A percentile compares a stretch with the other conserved stretches of the same genome.
These are phyloP conservation scores for Talpa occidentalis DNA, from an alignment of 2,113 vertebrate species.

Conservation along the genomic window DNA sequence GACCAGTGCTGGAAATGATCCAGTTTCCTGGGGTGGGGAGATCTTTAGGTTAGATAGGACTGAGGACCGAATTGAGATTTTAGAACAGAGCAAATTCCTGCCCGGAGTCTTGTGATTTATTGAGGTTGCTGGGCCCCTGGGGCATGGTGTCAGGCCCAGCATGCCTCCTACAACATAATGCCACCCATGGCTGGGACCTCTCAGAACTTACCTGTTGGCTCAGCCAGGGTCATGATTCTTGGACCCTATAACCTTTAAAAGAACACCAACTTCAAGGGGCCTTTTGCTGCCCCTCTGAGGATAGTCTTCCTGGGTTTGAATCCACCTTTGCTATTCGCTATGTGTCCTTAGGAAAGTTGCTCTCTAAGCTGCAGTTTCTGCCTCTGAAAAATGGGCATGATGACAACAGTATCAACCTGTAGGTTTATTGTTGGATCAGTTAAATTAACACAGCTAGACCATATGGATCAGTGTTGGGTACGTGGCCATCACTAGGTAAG, in stretches of 20 bases:
- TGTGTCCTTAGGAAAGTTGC: neutral
- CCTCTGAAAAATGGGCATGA: neutral
- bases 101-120: neutral
- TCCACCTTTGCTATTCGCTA: neutral
- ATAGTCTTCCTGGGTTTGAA: neutral
- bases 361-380: conserved; percentile 27
- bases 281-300: neutral
- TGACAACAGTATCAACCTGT: neutral
- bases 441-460: neutral
- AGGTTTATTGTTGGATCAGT: neutral
- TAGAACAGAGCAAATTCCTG: neutral
- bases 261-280: neutral
- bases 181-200: neutral
- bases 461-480: neutral
- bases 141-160: neutral
- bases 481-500: neutral
- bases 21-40: neutral
- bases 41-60: conserved; percentile 11
- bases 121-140: neutral
- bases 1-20: conserved; percentile 13
- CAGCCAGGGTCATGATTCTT: neutral
- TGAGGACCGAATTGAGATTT: neutral
- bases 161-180: neutral
- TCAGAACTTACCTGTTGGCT: neutral
- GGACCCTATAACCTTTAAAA: neutral